Evolutionary conservation across 2,888 invertebrate genomes (phyloP), one percentile per base, ranked within the genome.

Genomic region (Alsophila aescularia): DNA sequence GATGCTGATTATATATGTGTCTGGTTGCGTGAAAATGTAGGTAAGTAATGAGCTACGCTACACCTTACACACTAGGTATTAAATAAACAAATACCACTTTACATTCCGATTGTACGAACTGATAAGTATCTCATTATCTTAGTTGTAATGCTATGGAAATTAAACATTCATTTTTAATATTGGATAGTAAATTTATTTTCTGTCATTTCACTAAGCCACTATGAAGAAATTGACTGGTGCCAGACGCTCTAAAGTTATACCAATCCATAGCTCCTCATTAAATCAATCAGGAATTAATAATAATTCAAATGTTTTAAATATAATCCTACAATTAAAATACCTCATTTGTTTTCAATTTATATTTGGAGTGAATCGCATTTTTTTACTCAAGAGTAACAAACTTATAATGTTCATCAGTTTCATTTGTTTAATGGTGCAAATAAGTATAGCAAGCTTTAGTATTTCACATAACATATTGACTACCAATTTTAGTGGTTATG

Each of bases 311-410:
- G 16, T 6, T 10, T 21, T 14, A 0, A 41, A 32, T 31, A 31
- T 50, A 10, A 24, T 48, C 7, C 16, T 24, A 34, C 53, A 48
- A 24, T 43, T 37, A 13, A 43, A 39, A 18, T 18, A 48, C 6
- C 16, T 48, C 10, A 39, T 43, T 15, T 43, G 4, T 10, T 2
- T 42, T 8, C 15, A 48, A 54, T 13, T 31, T 4, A 0, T 43
- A 12, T 4, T 37, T 10, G 53, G 53, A 12, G 39, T 54, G 0
- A 54, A 54, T 10, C 42, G 53, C 1, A 10, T 39, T 1, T 48
- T 43, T 48, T 34, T 54, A 43, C 79, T 79, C 1, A 13, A 35
- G 7, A 5, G 15, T 14, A 35, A 35, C 15, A 29, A 10, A 29
- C 2, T 29, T n/a, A n/a, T 29, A 29, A 2, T n/a, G n/a, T 10